Percentiles rank a stretch among this genome's conserved stretches.
Evolutionary conservation across 2,797 vertebrate species (phyloP).

Genomic region (Sebastes diaconus): DNA sequence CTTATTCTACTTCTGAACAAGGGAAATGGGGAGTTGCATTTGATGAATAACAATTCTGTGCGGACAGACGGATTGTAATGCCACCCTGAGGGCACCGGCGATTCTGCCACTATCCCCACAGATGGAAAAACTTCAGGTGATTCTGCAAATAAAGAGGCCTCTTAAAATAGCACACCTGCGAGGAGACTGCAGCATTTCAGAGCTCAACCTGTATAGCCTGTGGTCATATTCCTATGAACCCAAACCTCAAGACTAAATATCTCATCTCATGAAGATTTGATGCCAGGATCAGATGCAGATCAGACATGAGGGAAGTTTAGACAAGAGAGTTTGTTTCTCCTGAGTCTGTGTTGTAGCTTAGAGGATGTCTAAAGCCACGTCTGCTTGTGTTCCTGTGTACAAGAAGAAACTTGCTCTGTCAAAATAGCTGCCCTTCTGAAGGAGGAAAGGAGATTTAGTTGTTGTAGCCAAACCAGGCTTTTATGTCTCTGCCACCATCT

Average conservation of each 20-base stretch:
- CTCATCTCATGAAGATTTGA: constrained; percentile 47
- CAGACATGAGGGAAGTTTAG: constrained; percentile 69
- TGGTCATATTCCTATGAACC: constrained; percentile 41
- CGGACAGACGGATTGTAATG: constrained; percentile 54
- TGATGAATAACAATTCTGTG: constrained; percentile 54
- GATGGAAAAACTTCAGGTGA: constrained; percentile 60
- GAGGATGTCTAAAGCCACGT: constrained; percentile 52
- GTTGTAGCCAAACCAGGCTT: constrained; percentile 48
- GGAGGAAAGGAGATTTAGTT: constrained; percentile 49
- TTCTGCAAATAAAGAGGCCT: constrained; percentile 63
- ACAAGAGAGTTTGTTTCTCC: constrained; percentile 46
- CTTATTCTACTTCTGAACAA: constrained; percentile 15
- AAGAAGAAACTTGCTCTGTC: constrained; percentile 70
- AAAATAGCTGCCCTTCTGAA: constrained; percentile 49
- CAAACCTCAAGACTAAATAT: constrained; percentile 40
- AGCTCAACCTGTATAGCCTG: constrained; percentile 30
- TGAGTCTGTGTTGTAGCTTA: constrained; percentile 34
- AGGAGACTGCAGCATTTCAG: constrained; percentile 31
- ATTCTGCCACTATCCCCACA: constrained; percentile 36
- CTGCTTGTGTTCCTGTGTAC: constrained; percentile 65
- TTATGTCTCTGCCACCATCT: constrained; percentile 67
- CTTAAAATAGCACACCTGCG: constrained; percentile 74
- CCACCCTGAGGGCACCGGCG: constrained; percentile 35
- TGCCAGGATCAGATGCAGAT: constrained; percentile 58
- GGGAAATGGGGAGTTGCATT: constrained; percentile 12